phyloP scores from a whole-genome alignment of 2,797 vertebrate species.

The Trichosurus vulpecula region DNA sequence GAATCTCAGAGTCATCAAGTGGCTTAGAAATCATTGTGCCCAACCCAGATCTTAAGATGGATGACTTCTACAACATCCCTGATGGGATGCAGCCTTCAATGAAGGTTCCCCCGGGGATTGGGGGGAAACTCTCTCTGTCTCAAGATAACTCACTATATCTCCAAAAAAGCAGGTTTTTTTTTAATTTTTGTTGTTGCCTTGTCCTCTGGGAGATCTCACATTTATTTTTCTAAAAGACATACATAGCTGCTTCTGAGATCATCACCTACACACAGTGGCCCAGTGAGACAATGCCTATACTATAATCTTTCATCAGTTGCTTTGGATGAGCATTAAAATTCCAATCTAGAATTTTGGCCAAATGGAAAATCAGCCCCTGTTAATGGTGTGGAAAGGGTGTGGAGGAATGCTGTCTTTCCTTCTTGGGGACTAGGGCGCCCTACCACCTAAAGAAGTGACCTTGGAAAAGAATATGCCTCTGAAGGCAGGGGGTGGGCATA shows the following conservation, averaged over 20 bases:
- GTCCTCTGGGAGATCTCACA: background rate
- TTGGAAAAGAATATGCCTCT: background rate
- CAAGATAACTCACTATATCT: background rate
- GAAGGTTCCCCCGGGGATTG: background rate
- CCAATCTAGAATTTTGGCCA: background rate
- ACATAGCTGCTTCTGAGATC: background rate
- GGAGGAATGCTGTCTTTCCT: background rate
- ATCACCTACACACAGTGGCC: background rate
- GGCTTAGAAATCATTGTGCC: background rate
- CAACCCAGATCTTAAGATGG: background rate
- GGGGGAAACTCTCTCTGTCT: background rate
- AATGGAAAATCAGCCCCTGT: background rate
- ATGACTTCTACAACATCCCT: background rate
- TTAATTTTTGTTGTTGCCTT: background rate
- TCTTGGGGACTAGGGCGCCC: background rate
- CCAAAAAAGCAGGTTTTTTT: background rate
- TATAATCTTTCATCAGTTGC: background rate
- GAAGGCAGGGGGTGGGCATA: background rate
- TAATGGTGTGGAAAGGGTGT: background rate
- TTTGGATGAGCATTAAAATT: background rate
- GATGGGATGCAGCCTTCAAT: background rate
- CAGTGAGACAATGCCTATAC: background rate
- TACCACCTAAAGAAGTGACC: background rate
- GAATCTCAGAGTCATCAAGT: background rate
- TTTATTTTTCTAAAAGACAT: background rate